Base-by-base conservation (phyloP, 2,888 invertebrate genomes). In the Hemistola chrysoprasaria region DNA sequence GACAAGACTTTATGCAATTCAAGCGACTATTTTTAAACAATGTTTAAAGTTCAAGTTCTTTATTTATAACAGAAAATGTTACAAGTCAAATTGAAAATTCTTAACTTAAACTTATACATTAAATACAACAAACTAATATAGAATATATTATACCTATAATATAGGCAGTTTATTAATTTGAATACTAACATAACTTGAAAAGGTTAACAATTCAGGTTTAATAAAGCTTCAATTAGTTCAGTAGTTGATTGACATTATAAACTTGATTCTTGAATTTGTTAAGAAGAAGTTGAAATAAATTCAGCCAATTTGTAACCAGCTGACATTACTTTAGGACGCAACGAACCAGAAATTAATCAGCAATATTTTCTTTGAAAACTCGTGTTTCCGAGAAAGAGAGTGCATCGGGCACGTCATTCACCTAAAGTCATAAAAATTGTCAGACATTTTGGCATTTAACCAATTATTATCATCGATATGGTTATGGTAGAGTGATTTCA, bases 371-470 rank as follows among this genome's bases (percentile, higher is more conserved):
- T 24, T 10, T 6, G 21, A 37, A 32, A 22, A 22, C 1, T 23
- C 1, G 9, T 27, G 24, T 36, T 34, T 33, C 28, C 29, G 16
- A 26, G 29, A 42, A 40, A 40, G 8, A 21, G 22, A 52, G 37
- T 53, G 50, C 50, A 53, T 24, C 29, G 33, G 25, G 29, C 40
- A 47, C 33, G 29, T 42, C 29, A 45, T 11, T 22, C 52, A 52
- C 43, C 47, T 39, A 45, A 50, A 54, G 50, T 62, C 63, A 55
- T 71, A 66, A 64, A 71, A 64, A 71, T 71, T 65, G 68, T 55
- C 71, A 71, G 71, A 71, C 71, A 41, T 62, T 66, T 60, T 71
- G 71, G 71, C 71, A 58, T 56, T 53, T 40, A 39, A 62, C 70
- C 71, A 71, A 69, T 62, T 39, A 59, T 51, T 54, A 45, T 43